Conservation (phyloP, 2,888 invertebrate genomes). For the Orchesellides sinensis region DNA sequence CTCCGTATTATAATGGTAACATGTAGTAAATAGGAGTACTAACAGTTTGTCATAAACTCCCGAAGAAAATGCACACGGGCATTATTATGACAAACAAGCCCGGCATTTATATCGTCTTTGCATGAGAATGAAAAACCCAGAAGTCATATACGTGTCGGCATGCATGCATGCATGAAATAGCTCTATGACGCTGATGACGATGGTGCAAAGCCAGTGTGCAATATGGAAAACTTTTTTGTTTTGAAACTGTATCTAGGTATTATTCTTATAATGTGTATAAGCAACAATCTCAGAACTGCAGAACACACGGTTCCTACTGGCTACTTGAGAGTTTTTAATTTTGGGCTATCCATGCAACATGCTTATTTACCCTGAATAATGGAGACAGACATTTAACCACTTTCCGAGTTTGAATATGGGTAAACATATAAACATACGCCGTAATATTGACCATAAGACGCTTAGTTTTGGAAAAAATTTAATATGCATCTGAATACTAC, state of each 20-base stretch:
- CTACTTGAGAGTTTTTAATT: conserved; percentile 28
- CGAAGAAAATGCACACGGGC: conserved; percentile 24
- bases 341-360: conserved; percentile 3
- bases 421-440: not conserved
- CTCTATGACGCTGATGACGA: conserved; percentile 7
- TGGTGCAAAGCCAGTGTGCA: not conserved
- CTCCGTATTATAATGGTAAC: too few relatives aligned
- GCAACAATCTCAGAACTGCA: not conserved
- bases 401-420: not conserved
- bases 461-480: not conserved
- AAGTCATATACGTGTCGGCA: conserved; percentile 21
- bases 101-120: not conserved
- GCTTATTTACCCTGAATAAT: conserved; percentile 30
- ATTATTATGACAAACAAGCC: conserved; percentile 27
- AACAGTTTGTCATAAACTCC: conserved; percentile 15
- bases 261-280: not conserved
- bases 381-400: conserved; percentile 6
- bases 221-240: not conserved
- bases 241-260: not conserved
- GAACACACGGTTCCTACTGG: not conserved
- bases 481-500: not conserved
- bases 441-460: not conserved
- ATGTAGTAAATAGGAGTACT: too few relatives aligned
- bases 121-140: conserved; percentile 2
- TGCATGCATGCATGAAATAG: conserved; percentile 13